A percentile compares a stretch with the other conserved stretches of the same genome.
These are phyloP conservation scores for Sialis lutaria DNA, from an alignment of 2,888 invertebrate genomes.

Conservation along the genomic window DNA sequence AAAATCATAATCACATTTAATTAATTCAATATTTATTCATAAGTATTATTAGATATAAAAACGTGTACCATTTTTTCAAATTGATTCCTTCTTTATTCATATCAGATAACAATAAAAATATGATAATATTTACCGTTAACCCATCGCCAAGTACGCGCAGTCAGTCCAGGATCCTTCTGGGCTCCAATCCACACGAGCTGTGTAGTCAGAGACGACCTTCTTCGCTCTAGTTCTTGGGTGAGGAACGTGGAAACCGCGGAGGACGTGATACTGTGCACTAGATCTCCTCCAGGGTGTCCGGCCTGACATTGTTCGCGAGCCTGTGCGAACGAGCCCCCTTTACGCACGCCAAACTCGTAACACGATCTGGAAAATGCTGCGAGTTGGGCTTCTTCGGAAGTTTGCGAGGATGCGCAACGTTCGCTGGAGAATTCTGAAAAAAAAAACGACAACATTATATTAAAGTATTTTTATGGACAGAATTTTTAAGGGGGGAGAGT, in stretches of 20 bases:
- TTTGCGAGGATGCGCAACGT: constrained; percentile 55
- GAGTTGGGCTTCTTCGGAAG: constrained; percentile 62
- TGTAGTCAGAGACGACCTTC: constrained; percentile 63
- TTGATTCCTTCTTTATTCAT: background rate
- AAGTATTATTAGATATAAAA: too few relatives aligned
- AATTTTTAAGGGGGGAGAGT: too few relatives aligned
- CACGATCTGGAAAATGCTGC: constrained; percentile 74
- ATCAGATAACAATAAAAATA: background rate
- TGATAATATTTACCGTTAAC: constrained; percentile 49
- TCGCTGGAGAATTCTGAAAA: constrained; percentile 67
- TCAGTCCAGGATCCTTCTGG: constrained; percentile 69
- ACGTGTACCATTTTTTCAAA: too few relatives aligned
- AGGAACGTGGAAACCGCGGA: constrained; percentile 46
- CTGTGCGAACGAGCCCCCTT: constrained; percentile 68
- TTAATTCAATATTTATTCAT: too few relatives aligned
- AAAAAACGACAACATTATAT: constrained; percentile 6
- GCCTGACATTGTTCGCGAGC: constrained; percentile 59
- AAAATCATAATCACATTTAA: too few relatives aligned
- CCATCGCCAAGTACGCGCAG: constrained; percentile 78
- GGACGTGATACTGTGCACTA: constrained; percentile 43
- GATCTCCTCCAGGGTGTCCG: constrained; percentile 44
- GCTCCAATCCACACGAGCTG: constrained; percentile 86
- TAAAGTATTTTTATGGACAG: background rate
- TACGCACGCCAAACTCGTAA: constrained; percentile 71
- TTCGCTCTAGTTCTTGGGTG: constrained; percentile 60